Base-by-base conservation (phyloP, 2,888 invertebrate species). In the Caenorhabditis sp. region DNA sequence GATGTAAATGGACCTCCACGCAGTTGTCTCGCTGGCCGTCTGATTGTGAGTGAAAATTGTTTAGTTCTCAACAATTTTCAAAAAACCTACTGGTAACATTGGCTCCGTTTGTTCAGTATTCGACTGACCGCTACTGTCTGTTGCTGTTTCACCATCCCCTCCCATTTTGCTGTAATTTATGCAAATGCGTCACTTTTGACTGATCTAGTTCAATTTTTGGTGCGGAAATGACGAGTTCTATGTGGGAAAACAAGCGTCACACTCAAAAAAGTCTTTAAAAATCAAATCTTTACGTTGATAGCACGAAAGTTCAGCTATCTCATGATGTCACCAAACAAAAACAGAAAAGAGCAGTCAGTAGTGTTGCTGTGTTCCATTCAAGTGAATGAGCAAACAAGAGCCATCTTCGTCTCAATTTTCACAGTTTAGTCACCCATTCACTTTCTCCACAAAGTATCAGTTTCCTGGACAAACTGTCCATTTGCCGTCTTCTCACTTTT, bases 1-100 rank as follows among this genome's bases (percentile, higher is more conserved):
- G 3, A 79, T 65, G 46, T 83, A 83, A 15, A 83, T 80, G 11
- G 81, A 81, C 9, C 26, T 59, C 83, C 83, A 83, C 32, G 79
- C 73, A 13, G 82, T 74, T 76, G 37, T 56, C n/a, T 72, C 72
- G 35, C 56, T 62, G 2, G 55, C 15, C n/a, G 39, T 59, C 77
- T 77, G 20, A 39, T n/a, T n/a, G 52, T 48, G 2, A 9, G 2
- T 39, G 17, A 20, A 39, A 11, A 26, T 2, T 7, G 24, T 26
- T 45, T 7, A 5, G 9, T 13, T 20, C 11, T 1, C 11, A 26
- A 5, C 4, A 11, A 17, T 5, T 26, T 32, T 37, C 13, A 26
- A 50, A 24, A 30, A 65, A 73, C 72, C 17, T 11, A 72, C 77
- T 61, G 71, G 77, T 17, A 71, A 17, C 76, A 76, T 76, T 59